Base-by-base conservation (phyloP, 1,140 invertebrate genomes). In the Ganaspis sp. region DNA sequence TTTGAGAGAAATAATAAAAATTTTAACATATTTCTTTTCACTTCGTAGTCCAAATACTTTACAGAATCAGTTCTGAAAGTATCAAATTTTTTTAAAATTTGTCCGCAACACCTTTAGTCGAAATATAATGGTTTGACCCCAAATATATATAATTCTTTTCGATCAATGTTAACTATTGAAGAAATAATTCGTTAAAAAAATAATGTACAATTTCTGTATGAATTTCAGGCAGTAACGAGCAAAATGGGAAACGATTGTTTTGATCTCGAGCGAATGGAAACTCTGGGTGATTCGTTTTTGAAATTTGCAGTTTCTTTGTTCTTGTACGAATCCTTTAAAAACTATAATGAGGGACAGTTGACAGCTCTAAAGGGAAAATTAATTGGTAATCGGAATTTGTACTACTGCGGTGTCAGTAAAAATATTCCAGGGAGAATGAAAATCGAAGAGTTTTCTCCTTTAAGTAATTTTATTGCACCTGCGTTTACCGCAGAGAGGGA, bases 271-370 rank as follows among this genome's bases (percentile, higher is more conserved):
- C 91, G 96, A 4, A 88, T 95, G 4, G 97, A 98, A 90, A 96
- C 95, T 0, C 92, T 98, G 17, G 97, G 97, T 0, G 97, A 99
- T 90, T 95, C 96, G 0, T 98, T 97, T 85, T 91, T 98, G 0
- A 99, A 98, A 90, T 95, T 96, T 81, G 94, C 94, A 4, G 91
- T 93, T 11, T 95, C 95, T 9, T 85, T 97, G 0, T 96, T 94
- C 85, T 87, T 98, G 11, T 95, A 94, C 84, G 93, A 94, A 77
- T 93, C 92, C 69, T 97, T 94, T 90, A 93, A 94, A 0, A 87
- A 88, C 0, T 93, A 93, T 74, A 93, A 94, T 78, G 97, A 98
- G 89, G 97, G 97, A 0, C 92, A 93, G 74, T 91, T 98, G 0
- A 96, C 96, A 0, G 88, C 92, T 42, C 87, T 98, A 0, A 96